A percentile compares a stretch with the other conserved stretches of the same genome.
Conservation (phyloP, 1,140 invertebrate genomes). For the Grapholita molesta region DNA sequence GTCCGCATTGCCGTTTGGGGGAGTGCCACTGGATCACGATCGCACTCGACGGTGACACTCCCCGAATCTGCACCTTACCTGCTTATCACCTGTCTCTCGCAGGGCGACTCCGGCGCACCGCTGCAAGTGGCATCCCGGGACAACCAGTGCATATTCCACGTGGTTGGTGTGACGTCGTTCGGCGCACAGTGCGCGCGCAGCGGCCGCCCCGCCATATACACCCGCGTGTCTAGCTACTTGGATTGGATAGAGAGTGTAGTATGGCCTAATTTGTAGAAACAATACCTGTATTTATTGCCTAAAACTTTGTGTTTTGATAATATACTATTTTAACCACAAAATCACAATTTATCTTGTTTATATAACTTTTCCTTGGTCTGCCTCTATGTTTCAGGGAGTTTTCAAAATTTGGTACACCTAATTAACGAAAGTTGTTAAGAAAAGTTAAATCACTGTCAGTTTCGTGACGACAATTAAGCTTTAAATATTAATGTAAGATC, state of each 20-base stretch:
- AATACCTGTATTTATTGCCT: slow-evolving; percentile 4
- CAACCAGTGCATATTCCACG: slow-evolving; percentile 77
- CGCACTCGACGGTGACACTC: too few relatives aligned
- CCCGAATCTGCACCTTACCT: not conserved
- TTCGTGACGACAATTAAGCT: too few relatives aligned
- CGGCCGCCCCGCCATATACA: slow-evolving; percentile 82
- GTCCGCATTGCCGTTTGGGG: too few relatives aligned
- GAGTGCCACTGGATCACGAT: too few relatives aligned
- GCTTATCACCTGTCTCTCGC: slow-evolving; percentile 24
- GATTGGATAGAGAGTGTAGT: slow-evolving; percentile 84
- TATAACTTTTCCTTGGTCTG: too few relatives aligned
- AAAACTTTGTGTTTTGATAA: not conserved
- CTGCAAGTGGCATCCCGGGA: slow-evolving; percentile 72
- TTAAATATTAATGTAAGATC: too few relatives aligned
- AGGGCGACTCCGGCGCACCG: slow-evolving; percentile 84
- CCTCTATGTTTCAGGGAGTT: too few relatives aligned
- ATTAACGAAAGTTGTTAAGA: too few relatives aligned
- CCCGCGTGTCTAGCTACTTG: slow-evolving; percentile 82
- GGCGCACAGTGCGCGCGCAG: slow-evolving; percentile 79
- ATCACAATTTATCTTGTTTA: too few relatives aligned
- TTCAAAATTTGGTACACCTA: too few relatives aligned
- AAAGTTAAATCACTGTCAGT: too few relatives aligned
- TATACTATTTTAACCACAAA: too few relatives aligned
- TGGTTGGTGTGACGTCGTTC: slow-evolving; percentile 81
- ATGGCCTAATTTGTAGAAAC: slow-evolving; percentile 67